phyloP scores from a whole-genome alignment of 2,113 vertebrate species.

The Brachionichthys hirsutus region DNA sequence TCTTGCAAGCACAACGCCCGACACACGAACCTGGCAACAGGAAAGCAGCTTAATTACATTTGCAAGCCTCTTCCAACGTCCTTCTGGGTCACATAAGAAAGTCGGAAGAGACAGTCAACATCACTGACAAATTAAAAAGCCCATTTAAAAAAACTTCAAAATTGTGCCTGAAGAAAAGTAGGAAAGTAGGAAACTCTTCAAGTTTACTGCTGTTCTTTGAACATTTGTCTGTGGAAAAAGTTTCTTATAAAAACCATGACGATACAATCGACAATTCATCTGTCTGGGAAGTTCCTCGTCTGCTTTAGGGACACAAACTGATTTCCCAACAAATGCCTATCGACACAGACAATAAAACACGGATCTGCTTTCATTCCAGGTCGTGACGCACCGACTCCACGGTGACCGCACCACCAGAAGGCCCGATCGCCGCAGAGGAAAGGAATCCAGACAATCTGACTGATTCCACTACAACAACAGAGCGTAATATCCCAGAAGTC shows the following conservation, averaged over 20 bases:
- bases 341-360: not conserved
- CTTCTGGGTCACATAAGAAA: not conserved
- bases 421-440: conserved; percentile 22
- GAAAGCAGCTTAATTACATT: conserved; percentile 24
- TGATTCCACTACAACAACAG: conserved; percentile 12
- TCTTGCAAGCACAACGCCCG: not conserved
- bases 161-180: no score
- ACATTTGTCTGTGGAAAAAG: no score
- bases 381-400: conserved; percentile 11
- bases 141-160: not conserved
- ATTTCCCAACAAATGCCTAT: no score
- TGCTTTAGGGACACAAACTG: no score
- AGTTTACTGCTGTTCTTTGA: no score
- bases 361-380: conserved; percentile 5
- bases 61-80: not conserved
- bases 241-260: no score
- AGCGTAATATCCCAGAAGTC: conserved; percentile 59
- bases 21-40: not conserved
- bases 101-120: not conserved
- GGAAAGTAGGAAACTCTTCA: no score
- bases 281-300: no score
- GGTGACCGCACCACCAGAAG: conserved; percentile 16
- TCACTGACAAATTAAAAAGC: not conserved
- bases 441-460: conserved; percentile 46
- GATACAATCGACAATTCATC: no score